Base-by-base conservation (phyloP, 2,797 vertebrate species). In the Darevskia mixta region DNA sequence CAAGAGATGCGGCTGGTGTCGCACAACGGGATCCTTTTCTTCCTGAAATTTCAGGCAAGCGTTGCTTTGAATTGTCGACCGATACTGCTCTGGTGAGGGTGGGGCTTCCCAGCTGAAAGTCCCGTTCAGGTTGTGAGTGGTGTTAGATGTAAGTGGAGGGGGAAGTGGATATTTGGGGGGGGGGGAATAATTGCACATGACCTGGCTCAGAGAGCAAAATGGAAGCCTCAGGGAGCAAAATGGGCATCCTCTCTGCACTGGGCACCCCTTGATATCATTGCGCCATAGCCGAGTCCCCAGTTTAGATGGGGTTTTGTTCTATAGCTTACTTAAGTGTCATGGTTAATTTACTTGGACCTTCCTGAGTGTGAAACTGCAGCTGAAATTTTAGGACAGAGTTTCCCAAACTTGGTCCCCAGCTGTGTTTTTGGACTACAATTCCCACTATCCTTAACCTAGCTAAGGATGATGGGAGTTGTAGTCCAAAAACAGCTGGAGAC, bases 1-100 rank as follows among this genome's bases (percentile, higher is more conserved):
- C 97, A 98, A 96, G 97, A 99, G 85, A 95, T 99, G 66, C 97
- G 97, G 0, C 95, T 99, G 23, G 93, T 98, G 25, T 99, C 98
- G 0, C 97, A 97, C 89, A 97, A 96, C 0, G 99, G 98, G 20
- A 97, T 99, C 87, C 87, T 99, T 93, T 96, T 99, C 88, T 96
- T 98, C 93, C 95, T 99, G 55, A 96, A 95, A 45, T 96, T 97
- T 1, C 82, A 95, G 98, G 98, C 97, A 95, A 93, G 95, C 88
- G 49, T 71, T 15, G 4, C 25, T 58, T 41, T 43, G 6, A 18
- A 69, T 61, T 25, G 27, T 38, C 5, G 5, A 29, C 27, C 78
- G 3, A 15, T 9, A 5, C 41, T 29, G n/a, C 20, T 25, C 20
- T 66, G 27, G 18, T 27, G 32, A 17, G 71, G 29, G 10, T 32